Conservation (phyloP, 2,797 vertebrate species). For the Betta splendens region DNA sequence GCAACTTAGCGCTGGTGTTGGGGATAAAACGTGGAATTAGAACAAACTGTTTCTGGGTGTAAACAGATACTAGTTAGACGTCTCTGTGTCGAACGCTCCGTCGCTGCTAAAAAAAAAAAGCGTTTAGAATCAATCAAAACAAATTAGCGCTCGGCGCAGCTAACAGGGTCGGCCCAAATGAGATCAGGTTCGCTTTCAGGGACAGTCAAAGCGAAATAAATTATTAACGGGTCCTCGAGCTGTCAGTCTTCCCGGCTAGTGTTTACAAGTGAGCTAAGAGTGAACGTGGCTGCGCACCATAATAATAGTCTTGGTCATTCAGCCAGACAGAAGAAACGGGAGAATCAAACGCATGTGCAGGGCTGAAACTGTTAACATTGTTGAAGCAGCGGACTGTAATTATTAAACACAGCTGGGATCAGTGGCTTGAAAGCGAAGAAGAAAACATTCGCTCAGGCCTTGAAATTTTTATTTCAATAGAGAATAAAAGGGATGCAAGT, state of each 20-base stretch:
- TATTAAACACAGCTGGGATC: conserved; percentile 13
- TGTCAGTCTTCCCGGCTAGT: conserved; percentile 58
- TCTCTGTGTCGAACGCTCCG: conserved; percentile 36
- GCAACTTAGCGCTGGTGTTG: background rate
- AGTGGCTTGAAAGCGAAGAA: conserved; percentile 2
- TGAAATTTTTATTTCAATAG: conserved; percentile 22
- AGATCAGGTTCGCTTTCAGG: conserved; percentile 63
- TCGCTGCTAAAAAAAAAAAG: conserved; percentile 52
- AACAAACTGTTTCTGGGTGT: background rate
- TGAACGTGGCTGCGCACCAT: background rate
- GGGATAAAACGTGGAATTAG: background rate
- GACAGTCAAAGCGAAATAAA: conserved; percentile 58
- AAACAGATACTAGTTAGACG: conserved; percentile 33
- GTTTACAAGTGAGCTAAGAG: conserved; percentile 31
- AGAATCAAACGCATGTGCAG: background rate
- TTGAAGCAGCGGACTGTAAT: conserved; percentile 14
- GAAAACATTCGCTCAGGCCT: background rate
- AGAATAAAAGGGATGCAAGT: conserved; percentile 11
- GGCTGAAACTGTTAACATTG: conserved; percentile 15
- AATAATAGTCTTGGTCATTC: background rate
- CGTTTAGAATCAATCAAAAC: conserved; percentile 76
- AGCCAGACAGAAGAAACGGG: background rate
- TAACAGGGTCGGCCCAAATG: conserved; percentile 66
- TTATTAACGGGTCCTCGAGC: conserved; percentile 47
- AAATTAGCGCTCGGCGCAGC: conserved; percentile 57